Conservation (phyloP, 1,140 invertebrate species). For the Drosophila subpulchrella region DNA sequence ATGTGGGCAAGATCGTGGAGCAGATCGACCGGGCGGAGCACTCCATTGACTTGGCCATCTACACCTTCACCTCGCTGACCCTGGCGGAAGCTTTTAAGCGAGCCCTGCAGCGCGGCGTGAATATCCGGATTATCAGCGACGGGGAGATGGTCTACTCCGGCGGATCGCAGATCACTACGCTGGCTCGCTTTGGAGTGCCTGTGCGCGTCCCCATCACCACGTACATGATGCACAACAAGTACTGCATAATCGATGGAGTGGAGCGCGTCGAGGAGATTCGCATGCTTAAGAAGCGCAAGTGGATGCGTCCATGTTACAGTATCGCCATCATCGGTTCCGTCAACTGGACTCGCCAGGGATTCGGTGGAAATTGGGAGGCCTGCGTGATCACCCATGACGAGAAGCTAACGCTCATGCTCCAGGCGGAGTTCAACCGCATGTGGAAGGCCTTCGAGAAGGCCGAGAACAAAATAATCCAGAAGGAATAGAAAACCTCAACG, state of each 20-base stretch:
- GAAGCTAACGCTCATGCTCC: constrained; percentile 12
- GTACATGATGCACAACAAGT: constrained; percentile 77
- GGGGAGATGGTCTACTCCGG: constrained; percentile 50
- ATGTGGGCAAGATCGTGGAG: constrained; percentile 32
- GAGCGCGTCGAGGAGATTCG: constrained; percentile 39
- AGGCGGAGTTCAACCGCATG: constrained; percentile 68
- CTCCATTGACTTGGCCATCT: constrained; percentile 70
- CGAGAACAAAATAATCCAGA: not conserved
- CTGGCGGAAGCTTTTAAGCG: constrained; percentile 32
- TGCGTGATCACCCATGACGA: constrained; percentile 51
- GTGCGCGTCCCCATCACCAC: constrained; percentile 45
- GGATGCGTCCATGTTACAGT: not conserved
- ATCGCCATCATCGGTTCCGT: constrained; percentile 57
- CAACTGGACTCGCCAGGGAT: constrained; percentile 68
- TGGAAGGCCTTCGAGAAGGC: constrained; percentile 46
- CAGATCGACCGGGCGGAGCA: constrained; percentile 61
- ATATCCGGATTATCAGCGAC: constrained; percentile 65
- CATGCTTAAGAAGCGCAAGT: not conserved
- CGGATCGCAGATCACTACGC: constrained; percentile 34
- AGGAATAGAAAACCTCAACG: not conserved
- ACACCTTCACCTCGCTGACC: constrained; percentile 49
- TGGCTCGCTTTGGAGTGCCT: constrained; percentile 21
- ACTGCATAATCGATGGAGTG: constrained; percentile 56
- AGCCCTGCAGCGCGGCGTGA: constrained; percentile 54
- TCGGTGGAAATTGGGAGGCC: constrained; percentile 72